These are phyloP conservation scores for Pelagia noctiluca DNA, from an alignment of 30 jellyfish, hydroid and myxozoan species.

Conservation along the genomic window DNA sequence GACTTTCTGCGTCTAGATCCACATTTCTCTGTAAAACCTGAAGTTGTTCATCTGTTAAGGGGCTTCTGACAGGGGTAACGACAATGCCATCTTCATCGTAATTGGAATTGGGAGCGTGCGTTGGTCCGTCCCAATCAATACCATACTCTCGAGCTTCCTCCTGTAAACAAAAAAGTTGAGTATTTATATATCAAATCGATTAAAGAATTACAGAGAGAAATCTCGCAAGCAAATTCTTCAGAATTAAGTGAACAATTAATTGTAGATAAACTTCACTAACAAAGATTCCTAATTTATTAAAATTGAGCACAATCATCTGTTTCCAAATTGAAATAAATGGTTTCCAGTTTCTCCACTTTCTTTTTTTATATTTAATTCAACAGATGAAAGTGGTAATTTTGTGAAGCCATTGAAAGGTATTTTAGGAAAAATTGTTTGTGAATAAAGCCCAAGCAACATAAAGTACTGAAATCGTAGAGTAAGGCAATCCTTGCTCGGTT, in stretches of 20 bases:
- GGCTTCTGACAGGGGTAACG: background rate
- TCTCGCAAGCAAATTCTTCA: background rate
- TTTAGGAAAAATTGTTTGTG: no score
- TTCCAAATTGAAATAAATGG: no score
- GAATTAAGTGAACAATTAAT: background rate
- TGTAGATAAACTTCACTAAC: background rate
- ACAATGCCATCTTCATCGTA: background rate
- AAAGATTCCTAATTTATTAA: no score
- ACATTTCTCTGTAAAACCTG: background rate
- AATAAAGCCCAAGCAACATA: no score
- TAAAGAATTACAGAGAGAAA: no score
- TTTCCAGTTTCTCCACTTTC: no score
- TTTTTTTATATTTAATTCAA: no score
- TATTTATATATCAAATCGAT: background rate
- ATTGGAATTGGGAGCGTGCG: background rate
- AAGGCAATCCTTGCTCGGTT: no score
- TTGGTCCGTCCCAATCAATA: slow-evolving; percentile 22
- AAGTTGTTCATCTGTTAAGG: background rate
- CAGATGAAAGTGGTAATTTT: no score
- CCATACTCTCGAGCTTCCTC: slow-evolving; percentile 24
- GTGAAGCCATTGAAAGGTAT: no score
- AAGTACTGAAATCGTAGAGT: no score
- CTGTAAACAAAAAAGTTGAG: background rate
- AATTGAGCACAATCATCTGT: no score
- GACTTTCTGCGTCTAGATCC: background rate